Evolutionary conservation across 2,113 vertebrate species (phyloP).

Genomic region (Rhineura floridana): DNA sequence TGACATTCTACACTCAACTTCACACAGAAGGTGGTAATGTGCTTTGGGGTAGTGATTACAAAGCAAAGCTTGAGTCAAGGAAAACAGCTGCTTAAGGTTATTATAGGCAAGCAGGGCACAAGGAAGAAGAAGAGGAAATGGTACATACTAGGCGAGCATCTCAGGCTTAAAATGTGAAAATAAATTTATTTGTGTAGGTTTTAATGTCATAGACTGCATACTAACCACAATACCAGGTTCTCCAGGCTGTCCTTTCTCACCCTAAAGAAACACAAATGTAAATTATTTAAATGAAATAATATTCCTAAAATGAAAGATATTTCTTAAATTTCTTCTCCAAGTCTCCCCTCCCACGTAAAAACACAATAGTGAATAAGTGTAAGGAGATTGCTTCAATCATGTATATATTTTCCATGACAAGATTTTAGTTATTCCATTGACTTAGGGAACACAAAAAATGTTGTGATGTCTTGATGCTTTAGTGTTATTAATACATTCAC

Average conservation of each 20-base stretch:
- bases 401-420: neutral
- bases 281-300: neutral
- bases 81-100: neutral
- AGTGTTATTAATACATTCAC: neutral
- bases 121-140: neutral
- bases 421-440: neutral
- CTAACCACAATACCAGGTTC: constrained; percentile 81
- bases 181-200: neutral
- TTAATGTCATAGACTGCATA: neutral
- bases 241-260: constrained; percentile 82
- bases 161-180: neutral
- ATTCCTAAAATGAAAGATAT: neutral
- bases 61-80: rapidly evolving
- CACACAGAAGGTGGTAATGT: neutral
- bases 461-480: neutral
- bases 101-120: neutral
- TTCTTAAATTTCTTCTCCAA: neutral
- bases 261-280: constrained; percentile 53
- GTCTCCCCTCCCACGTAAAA: neutral
- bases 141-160: neutral
- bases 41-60: neutral
- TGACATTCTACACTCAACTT: neutral
- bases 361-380: neutral
- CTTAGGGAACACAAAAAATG: neutral
- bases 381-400: neutral